These are phyloP conservation scores for Megamerina dolium DNA, from an alignment of 2,888 invertebrate genomes.

Conservation along the genomic window DNA sequence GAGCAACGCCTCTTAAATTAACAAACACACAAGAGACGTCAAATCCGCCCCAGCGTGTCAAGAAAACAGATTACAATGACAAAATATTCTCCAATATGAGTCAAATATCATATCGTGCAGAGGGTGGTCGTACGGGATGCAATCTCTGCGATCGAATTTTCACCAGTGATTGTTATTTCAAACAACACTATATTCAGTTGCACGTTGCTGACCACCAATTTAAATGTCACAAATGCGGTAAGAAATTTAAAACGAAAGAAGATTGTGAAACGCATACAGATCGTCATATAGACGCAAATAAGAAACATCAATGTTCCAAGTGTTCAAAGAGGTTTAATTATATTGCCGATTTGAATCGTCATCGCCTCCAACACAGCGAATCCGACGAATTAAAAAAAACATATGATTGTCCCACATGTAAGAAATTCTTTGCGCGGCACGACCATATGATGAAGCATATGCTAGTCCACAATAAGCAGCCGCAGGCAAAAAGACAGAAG, in stretches of 20 bases:
- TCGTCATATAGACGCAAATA: slow-evolving; percentile 70
- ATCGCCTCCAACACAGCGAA: slow-evolving; percentile 73
- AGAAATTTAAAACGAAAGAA: slow-evolving; percentile 68
- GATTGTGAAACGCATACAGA: slow-evolving; percentile 68
- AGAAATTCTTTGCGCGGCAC: slow-evolving; percentile 51
- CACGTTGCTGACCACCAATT: slow-evolving; percentile 81
- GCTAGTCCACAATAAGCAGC: background rate
- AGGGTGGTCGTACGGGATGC: slow-evolving; percentile 61
- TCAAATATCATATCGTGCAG: too few relatives aligned
- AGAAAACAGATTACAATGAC: too few relatives aligned
- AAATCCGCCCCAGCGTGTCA: too few relatives aligned
- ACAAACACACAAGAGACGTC: too few relatives aligned
- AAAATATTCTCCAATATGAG: too few relatives aligned
- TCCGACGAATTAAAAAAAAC: slow-evolving; percentile 81
- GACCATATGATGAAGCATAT: background rate
- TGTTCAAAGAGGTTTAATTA: slow-evolving; percentile 88
- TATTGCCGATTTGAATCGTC: slow-evolving; percentile 81
- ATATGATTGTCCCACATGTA: slow-evolving; percentile 72
- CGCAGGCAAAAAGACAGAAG: too few relatives aligned
- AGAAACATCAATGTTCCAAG: slow-evolving; percentile 77
- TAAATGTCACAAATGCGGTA: slow-evolving; percentile 80
- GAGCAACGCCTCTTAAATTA: too few relatives aligned
- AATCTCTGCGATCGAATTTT: slow-evolving; percentile 78
- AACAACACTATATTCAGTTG: slow-evolving; percentile 85
- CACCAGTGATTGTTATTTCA: slow-evolving; percentile 80